phyloP scores from a whole-genome alignment of 1,140 invertebrate species.

The Bombus impatiens region DNA sequence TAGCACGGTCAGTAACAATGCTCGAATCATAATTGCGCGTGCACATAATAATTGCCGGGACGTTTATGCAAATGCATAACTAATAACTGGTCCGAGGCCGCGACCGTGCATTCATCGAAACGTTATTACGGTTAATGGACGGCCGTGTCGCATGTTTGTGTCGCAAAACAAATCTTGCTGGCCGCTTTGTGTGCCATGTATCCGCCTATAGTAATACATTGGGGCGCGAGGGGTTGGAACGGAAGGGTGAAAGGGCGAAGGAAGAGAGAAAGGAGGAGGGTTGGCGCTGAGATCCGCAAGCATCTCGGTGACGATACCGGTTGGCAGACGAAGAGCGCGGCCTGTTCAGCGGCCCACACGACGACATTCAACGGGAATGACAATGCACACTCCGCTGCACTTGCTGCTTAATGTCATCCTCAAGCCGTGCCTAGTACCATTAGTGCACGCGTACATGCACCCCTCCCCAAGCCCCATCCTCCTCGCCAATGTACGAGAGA shows the following conservation, averaged over 20 bases:
- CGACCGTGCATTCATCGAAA: constrained; percentile 52
- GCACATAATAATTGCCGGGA: constrained; percentile 55
- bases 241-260: background rate
- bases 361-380: constrained; percentile 64
- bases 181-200: background rate
- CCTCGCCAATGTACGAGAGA: background rate
- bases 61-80: constrained; percentile 65
- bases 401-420: constrained; percentile 71
- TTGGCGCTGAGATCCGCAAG: background rate
- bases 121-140: constrained; percentile 61
- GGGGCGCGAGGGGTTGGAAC: background rate
- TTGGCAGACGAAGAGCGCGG: constrained; percentile 6
- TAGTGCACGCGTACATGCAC: constrained; percentile 62
- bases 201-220: background rate
- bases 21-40: constrained; percentile 46
- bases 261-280: constrained; percentile 12
- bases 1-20: background rate
- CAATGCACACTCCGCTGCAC: constrained; percentile 69
- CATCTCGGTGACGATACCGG: constrained; percentile 20
- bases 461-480: background rate
- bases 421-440: constrained; percentile 67
- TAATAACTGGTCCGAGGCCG: constrained; percentile 46
- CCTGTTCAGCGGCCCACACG: constrained; percentile 17
- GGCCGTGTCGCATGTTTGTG: constrained; percentile 21
- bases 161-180: constrained; percentile 42